Base-by-base conservation (phyloP, 2,113 vertebrate species). In the Trematomus loennbergii region DNA sequence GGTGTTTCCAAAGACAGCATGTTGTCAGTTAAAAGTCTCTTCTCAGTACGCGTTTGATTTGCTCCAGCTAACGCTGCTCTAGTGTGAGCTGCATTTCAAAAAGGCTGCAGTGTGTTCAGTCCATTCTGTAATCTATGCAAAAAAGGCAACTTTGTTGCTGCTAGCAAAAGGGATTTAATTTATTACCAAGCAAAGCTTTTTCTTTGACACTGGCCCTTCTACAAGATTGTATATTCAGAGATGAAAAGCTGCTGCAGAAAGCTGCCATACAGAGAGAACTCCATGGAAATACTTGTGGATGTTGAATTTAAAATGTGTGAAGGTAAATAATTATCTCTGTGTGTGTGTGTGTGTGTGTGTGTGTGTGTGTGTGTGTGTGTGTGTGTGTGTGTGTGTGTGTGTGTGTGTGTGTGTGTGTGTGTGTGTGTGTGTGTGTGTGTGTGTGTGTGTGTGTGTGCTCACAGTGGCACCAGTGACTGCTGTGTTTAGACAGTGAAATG, bases 81-180 rank as follows among this genome's bases (percentile, higher is more conserved):
- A 11, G 4, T 22, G 20, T 20, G 29, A 59, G 43, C 22, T 62
- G 36, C 60, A 25, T 69, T 62, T 55, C 13, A 55, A 60, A 50
- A 57, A 55, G 59, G 25, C 52, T n/a, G 52, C 25, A 64, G 43
- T 58, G 58, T 48, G 50, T n/a, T 48, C 13, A 15, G 36, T 71
- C 15, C 25, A 25, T 48, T 10, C 60, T 72, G 68, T 50, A 64
- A 55, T 64, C 67, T 49, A 57, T 79, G 67, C 66, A 54, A 67
- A 53, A 60, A 52, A 69, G 12, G 25, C 40, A 64, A 25, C 25
- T 55, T 58, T 79, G 77, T 63, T 57, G 50, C 50, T 78, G 22
- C 50, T 13, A 49, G 50, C 67, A 55, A 63, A 46, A 64, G 43
- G 22, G 50, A 79, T 72, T 58, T 50, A 2, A 50, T 65, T 72